Evolutionary conservation across 30 jellyfish, hydroid and myxozoan species (phyloP), one percentile per base, ranked within the genome.

Genomic region (Clytia hemisphaerica): DNA sequence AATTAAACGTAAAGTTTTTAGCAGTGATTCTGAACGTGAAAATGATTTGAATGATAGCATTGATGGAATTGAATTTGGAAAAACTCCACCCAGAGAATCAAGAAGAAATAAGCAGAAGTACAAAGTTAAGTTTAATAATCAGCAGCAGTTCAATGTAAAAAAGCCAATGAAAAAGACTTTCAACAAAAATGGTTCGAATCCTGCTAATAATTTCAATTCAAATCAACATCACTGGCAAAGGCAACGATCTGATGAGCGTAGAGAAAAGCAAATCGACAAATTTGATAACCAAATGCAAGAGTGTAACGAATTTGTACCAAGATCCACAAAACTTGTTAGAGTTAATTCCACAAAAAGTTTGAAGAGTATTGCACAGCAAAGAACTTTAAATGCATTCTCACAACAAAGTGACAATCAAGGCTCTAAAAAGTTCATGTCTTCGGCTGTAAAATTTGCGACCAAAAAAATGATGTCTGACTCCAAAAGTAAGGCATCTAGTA

Each of bases 61-160:
- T 0, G 85, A 80, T 4, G 64, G 32, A 16, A 3, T 60, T 14
- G 68, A 38, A 16, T 57, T 21, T 57, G 93, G 93, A 7, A 59
- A 77, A n/a, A 80, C 93, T 12, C 93, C 93, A 4, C 93, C 93
- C 3, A 60, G 93, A 34, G 80, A 80, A 22, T 36, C 42, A 1
- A 69, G 93, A 29, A 75, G 93, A 32, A 61, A 53, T 81, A 80
- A 80, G 50, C 24, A 64, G 3, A 70, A 58, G 33, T 21, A 79
- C 35, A 70, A 46, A 38, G 15, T 25, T 57, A 57, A n/a, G n/a
- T 57, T 3, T 21, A 57, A 44, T 57, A 22, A 22, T 21, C 44
- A 22, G 16, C 57, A 7, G 30, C 7, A 9, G 3, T 57, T 7
- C 1, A 37, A 4, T 5, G 25, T 57, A 57, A 57, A 57, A 57